A percentile compares a stretch with the other conserved stretches of the same genome.
Evolutionary conservation across 1,140 invertebrate species (phyloP).

Genomic region (Mizuhopecten yessoensis): DNA sequence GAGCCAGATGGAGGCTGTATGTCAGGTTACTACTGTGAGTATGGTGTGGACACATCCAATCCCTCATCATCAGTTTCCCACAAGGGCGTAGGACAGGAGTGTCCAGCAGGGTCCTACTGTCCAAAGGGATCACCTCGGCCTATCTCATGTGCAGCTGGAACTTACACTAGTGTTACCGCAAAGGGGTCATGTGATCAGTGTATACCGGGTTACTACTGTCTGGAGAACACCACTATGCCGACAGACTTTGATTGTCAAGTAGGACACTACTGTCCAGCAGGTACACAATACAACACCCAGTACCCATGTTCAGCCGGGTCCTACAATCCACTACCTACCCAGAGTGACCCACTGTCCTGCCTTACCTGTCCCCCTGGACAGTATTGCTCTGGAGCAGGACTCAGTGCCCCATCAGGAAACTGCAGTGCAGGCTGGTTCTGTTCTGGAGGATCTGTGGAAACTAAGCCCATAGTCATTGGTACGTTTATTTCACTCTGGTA

Average conservation of each 20-base stretch:
- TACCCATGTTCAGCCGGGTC: conserved; percentile 76
- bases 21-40: conserved; percentile 80
- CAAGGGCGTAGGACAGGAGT: conserved; percentile 76
- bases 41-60: conserved; percentile 79
- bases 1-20: conserved; percentile 75
- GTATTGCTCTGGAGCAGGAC: conserved; percentile 75
- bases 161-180: conserved; percentile 71
- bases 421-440: conserved; percentile 81
- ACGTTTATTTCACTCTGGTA: conserved; percentile 48
- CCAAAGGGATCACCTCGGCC: conserved; percentile 72
- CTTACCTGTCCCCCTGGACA: conserved; percentile 75
- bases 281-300: conserved; percentile 73
- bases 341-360: conserved; percentile 70
- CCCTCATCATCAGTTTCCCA: conserved; percentile 67
- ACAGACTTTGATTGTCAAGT: conserved; percentile 66
- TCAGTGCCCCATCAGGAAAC: conserved; percentile 68
- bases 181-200: conserved; percentile 74
- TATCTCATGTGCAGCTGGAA: conserved; percentile 74
- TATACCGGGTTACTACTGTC: conserved; percentile 76
- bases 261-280: conserved; percentile 78
- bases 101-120: conserved; percentile 80
- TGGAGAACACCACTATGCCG: conserved; percentile 70
- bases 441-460: conserved; percentile 73
- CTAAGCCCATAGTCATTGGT: conserved; percentile 76
- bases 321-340: conserved; percentile 73